Evolutionary conservation across 2,888 invertebrate genomes (phyloP).

Genomic region (Pseudococcus viburni): DNA sequence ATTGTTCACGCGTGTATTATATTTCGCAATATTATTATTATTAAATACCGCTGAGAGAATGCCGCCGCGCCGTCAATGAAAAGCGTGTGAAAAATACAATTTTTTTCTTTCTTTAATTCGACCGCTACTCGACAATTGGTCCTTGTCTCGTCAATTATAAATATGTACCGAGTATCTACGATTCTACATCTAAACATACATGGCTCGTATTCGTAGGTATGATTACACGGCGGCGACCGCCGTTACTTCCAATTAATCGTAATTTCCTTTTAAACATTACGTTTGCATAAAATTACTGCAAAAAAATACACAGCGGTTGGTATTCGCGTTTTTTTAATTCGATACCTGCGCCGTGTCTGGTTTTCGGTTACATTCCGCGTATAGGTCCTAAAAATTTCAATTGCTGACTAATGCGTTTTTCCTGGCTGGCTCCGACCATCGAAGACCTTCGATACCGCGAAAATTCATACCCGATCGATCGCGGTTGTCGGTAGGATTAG

Average conservation of each 20-base stretch:
- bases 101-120: neutral
- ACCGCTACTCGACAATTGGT: neutral
- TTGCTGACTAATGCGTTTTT: neutral
- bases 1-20: conserved; percentile 54
- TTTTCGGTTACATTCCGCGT: neutral
- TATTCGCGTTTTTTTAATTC: neutral
- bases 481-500: too few relatives aligned
- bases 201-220: neutral
- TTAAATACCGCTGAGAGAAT: conserved; percentile 28
- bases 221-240: neutral
- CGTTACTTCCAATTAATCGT: conserved; percentile 5
- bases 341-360: neutral
- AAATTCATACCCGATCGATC: neutral
- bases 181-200: neutral
- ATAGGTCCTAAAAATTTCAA: neutral
- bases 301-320: neutral
- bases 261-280: neutral
- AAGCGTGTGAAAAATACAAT: conserved; percentile 24
- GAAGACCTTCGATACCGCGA: neutral
- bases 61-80: neutral
- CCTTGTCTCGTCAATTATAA: neutral
- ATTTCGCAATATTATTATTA: conserved; percentile 58
- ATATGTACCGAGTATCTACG: neutral
- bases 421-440: neutral
- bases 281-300: conserved; percentile 18